These are phyloP conservation scores for Spodoptera litura DNA, from an alignment of 1,140 invertebrate genomes.

Conservation along the genomic window DNA sequence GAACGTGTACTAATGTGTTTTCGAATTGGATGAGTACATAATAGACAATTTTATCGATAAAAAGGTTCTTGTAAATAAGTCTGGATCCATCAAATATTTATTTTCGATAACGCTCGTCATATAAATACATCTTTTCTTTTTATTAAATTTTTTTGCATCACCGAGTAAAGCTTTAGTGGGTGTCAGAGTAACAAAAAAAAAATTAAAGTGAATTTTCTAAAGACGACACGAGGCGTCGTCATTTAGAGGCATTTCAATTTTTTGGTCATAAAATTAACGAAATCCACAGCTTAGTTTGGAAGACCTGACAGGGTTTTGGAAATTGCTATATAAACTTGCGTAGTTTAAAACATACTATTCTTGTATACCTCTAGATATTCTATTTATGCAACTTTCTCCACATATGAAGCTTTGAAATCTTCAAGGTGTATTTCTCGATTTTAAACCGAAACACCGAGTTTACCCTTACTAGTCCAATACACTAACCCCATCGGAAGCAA, in stretches of 20 bases:
- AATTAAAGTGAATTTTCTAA: conserved; percentile 30
- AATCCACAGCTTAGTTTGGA: conserved; percentile 21
- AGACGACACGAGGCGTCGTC: not conserved
- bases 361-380: no score
- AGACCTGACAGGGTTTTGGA: not conserved
- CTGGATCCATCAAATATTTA: not conserved
- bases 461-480: not conserved
- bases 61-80: not conserved
- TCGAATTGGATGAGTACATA: not conserved
- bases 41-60: no score
- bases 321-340: not conserved
- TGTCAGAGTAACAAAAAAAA: conserved; percentile 27
- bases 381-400: no score
- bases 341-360: not conserved
- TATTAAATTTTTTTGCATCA: conserved; percentile 3
- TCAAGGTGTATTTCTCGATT: no score
- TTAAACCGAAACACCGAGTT: not conserved
- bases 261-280: conserved; percentile 42
- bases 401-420: no score
- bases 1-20: conserved; percentile 3
- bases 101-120: not conserved
- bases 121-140: not conserved
- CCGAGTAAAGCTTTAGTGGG: not conserved
- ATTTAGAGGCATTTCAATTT: conserved; percentile 38
- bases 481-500: conserved; percentile 36